A percentile compares a stretch with the other conserved stretches of the same genome.
Conservation (phyloP, 2,888 invertebrate genomes). For the Drosophila cognata region DNA sequence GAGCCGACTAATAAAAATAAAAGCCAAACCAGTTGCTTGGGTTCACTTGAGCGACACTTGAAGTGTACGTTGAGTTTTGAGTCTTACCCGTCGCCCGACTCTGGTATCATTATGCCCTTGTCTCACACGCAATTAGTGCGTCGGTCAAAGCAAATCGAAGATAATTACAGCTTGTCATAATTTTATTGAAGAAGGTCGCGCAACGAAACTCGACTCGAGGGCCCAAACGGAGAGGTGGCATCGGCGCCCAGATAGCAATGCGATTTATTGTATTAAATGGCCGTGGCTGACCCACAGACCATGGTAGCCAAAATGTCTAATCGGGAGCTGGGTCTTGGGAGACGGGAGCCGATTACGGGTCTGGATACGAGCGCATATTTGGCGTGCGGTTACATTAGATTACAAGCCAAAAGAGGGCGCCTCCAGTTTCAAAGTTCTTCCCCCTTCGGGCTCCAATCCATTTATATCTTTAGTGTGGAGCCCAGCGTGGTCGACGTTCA, state of each 20-base stretch:
- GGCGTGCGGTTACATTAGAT: conserved; percentile 80
- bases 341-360: not conserved
- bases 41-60: conserved; percentile 55
- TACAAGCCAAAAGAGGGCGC: conserved; percentile 66
- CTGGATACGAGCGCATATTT: conserved; percentile 53
- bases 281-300: conserved; percentile 49
- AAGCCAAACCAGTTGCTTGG: conserved; percentile 45
- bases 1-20: conserved; percentile 45
- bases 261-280: conserved; percentile 70
- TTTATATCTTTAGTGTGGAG: conserved; percentile 53
- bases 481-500: conserved; percentile 48
- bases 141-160: conserved; percentile 80
- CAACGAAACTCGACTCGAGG: conserved; percentile 49
- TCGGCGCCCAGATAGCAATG: conserved; percentile 5
- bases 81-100: conserved; percentile 14
- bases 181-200: conserved; percentile 80
- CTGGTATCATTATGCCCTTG: conserved; percentile 44
- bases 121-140: conserved; percentile 77
- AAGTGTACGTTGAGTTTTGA: conserved; percentile 40
- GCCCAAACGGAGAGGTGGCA: conserved; percentile 16
- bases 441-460: conserved; percentile 8
- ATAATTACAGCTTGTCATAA: conserved; percentile 81
- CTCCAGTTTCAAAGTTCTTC: conserved; percentile 30
- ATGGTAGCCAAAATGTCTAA: conserved; percentile 26
- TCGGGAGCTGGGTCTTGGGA: conserved; percentile 1